Conservation (phyloP, 1,140 invertebrate species). For the Cyclina sinensis region DNA sequence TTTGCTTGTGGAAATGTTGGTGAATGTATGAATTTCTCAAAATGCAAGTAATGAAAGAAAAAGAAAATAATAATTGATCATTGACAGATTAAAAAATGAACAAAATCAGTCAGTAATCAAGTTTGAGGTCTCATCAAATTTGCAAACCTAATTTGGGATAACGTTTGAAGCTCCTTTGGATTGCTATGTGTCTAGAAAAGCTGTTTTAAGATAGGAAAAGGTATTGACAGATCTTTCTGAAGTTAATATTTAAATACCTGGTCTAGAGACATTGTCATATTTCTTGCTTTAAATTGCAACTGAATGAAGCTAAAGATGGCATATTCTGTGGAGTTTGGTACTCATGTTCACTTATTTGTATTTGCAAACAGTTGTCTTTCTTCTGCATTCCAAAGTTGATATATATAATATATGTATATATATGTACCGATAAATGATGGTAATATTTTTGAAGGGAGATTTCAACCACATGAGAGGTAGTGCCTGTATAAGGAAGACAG, state of each 20-base stretch:
- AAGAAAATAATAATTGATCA: constrained; percentile 8
- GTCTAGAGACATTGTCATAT: background rate
- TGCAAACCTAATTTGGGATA: too few relatives aligned
- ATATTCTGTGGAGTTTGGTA: constrained; percentile 1
- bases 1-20: constrained; percentile 6
- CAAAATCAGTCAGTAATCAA: background rate
- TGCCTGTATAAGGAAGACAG: constrained; percentile 10
- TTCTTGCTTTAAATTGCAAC: constrained; percentile 7
- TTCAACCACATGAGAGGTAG: constrained; percentile 17
- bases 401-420: background rate
- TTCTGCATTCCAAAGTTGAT: background rate
- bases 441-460: constrained; percentile 9
- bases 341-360: constrained; percentile 6
- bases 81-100: constrained; percentile 1
- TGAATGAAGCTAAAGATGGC: constrained; percentile 2
- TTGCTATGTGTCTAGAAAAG: too few relatives aligned
- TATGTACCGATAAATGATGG: constrained; percentile 9
- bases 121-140: background rate
- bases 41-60: background rate
- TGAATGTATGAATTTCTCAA: background rate
- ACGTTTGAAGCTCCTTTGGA: too few relatives aligned
- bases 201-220: too few relatives aligned
- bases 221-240: too few relatives aligned
- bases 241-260: too few relatives aligned
- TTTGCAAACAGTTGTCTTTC: constrained; percentile 10